A percentile compares a stretch with the other conserved stretches of the same genome.
Evolutionary conservation across 1,140 invertebrate species (phyloP).

Genomic region (Himalopsyche phryganea): DNA sequence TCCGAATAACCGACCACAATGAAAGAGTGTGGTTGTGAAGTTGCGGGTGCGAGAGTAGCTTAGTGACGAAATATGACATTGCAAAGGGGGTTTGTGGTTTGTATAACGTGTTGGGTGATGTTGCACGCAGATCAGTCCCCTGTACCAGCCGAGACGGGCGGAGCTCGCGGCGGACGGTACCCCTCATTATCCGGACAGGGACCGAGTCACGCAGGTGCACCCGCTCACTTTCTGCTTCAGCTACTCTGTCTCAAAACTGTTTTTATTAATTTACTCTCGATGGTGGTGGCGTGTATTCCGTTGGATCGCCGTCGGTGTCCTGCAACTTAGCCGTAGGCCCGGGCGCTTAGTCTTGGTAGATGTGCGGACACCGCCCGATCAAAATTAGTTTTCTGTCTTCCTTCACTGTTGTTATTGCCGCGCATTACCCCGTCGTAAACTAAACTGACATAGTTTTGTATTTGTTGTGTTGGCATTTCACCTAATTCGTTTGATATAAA

Average conservation of each 20-base stretch:
- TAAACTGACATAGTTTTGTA: too few relatives aligned
- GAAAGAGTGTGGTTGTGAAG: too few relatives aligned
- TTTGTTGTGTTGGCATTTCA: too few relatives aligned
- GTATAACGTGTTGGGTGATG: constrained; percentile 23
- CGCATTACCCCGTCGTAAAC: too few relatives aligned
- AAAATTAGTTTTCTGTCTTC: too few relatives aligned
- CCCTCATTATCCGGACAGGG: constrained; percentile 48
- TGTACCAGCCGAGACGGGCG: constrained; percentile 56
- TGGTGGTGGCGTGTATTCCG: constrained; percentile 36
- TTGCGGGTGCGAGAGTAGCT: background rate
- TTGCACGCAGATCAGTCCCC: constrained; percentile 58
- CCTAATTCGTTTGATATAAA: too few relatives aligned
- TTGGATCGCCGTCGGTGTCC: constrained; percentile 30
- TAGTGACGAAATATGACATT: background rate
- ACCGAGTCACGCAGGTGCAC: constrained; percentile 59
- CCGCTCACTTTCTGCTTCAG: constrained; percentile 22
- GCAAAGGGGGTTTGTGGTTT: constrained; percentile 1
- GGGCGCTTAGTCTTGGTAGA: constrained; percentile 40
- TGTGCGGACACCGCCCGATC: constrained; percentile 33
- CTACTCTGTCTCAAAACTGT: constrained; percentile 6
- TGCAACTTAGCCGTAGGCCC: background rate
- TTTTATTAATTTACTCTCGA: constrained; percentile 1
- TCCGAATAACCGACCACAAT: too few relatives aligned
- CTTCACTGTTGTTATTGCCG: too few relatives aligned
- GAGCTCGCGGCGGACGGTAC: constrained; percentile 53